Conservation (phyloP, 2,113 vertebrate species). For the Panurus biarmicus region DNA sequence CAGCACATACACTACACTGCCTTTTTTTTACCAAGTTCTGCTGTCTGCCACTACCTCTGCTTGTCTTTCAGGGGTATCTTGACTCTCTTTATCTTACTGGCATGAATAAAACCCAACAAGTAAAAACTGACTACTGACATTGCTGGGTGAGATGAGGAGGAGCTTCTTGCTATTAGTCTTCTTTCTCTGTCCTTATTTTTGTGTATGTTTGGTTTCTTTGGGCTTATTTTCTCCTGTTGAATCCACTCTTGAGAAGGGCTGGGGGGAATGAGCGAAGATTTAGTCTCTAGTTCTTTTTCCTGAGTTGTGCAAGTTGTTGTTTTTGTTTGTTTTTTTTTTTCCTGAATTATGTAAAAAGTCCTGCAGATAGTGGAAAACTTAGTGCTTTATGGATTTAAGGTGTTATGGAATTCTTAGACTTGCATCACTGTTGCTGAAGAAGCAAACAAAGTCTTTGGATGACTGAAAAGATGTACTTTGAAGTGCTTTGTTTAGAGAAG, state of each 20-base stretch:
- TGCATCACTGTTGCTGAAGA: neutral
- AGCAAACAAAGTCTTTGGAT: neutral
- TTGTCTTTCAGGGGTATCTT: neutral
- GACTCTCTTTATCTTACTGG: neutral
- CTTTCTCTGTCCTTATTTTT: neutral
- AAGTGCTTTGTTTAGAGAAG: neutral
- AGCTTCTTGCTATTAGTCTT: neutral
- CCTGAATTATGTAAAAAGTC: neutral
- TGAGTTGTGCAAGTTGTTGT: neutral
- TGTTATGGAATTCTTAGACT: neutral
- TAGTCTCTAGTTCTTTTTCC: neutral
- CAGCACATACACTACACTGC: neutral
- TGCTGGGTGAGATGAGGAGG: neutral
- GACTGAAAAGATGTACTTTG: neutral
- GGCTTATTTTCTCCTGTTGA: neutral
- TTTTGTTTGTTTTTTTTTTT: accelerated
- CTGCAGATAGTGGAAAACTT: neutral
- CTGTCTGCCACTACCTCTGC: neutral
- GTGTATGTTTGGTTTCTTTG: neutral
- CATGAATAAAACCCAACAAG: neutral
- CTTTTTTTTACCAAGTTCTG: neutral
- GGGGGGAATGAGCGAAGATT: neutral
- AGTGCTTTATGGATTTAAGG: neutral
- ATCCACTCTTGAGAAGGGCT: neutral
- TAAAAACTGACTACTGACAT: neutral